Base-by-base conservation (phyloP, 2,797 vertebrate species). In the Catamblyrhynchus diadema region DNA sequence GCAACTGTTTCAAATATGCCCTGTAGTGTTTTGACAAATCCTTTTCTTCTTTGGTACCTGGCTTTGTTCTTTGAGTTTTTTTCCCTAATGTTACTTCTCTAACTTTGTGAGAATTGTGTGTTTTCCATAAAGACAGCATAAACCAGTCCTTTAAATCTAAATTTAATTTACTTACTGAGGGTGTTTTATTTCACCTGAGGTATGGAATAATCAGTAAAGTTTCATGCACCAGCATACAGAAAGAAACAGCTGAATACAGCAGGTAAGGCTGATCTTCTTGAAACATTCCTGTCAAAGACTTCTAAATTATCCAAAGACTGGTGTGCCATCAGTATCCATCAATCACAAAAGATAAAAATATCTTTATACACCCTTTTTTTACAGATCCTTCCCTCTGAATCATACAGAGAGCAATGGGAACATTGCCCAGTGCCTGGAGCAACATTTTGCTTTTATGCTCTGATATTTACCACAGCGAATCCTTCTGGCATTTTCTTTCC, bases 361-460 rank as follows among this genome's bases (percentile, higher is more conserved):
- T 10, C 39, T 19, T 27, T 51, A 32, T 56, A 18, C 16, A 86
- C 62, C 27, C 37, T 89, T 81, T 92, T 92, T n/a, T 69, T 70
- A 93, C 0, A 1, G 25, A 33, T 44, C 27, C 24, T 78, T 81
- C 35, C 22, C 15, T 77, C 53, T 74, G 65, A 93, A 66, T 60
- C 82, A 51, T 11, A 22, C 18, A 41, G 61, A 88, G 50, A 66
- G 32, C 42, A 78, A 66, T 16, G 35, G 62, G 83, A 95, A 65
- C 8, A 4, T 51, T 74, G 41, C 57, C 57, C 50, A 69, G n/a
- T 33, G 64, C 66, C 59, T 75, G 28, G 17, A 90, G 42, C 35
- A 93, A 48, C 21, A 41, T 75, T 90, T 89, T 82, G 22, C 25
- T 78, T 93, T 88, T 16, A n/a, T 71, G 28, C 45, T 48, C 71